Percentiles rank a stretch among this genome's conserved stretches.
Conservation (phyloP, 2,113 vertebrate genomes). For the Sciurus niger region DNA sequence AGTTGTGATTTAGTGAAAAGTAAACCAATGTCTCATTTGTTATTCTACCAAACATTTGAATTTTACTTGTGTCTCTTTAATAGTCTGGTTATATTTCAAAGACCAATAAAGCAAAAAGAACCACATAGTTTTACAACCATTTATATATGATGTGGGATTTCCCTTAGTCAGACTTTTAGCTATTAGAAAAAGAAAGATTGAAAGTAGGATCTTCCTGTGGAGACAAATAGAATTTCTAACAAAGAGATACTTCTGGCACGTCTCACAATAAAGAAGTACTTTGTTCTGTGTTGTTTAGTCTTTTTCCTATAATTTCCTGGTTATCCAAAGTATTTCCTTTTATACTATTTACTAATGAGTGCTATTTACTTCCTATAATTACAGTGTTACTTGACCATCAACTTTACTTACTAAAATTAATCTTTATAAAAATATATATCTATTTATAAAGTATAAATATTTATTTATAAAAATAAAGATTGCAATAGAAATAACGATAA, state of each 20-base stretch:
- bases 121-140: slow-evolving; percentile 30
- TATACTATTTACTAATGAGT: not conserved
- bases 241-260: not conserved
- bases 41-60: slow-evolving; percentile 44
- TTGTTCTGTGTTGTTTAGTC: not conserved
- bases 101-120: slow-evolving; percentile 16
- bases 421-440: not conserved
- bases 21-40: slow-evolving; percentile 42
- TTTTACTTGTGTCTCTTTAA: slow-evolving; percentile 42
- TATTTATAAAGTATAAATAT: too few species aligned
- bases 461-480: slow-evolving; percentile 4
- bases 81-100: slow-evolving; percentile 59
- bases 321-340: not conserved
- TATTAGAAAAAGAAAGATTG: slow-evolving; percentile 18
- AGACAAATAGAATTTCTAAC: slow-evolving; percentile 27
- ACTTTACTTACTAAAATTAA: not conserved
- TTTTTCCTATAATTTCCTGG: not conserved
- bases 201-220: not conserved
- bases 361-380: not conserved
- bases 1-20: slow-evolving; percentile 10
- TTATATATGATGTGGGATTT: slow-evolving; percentile 13
- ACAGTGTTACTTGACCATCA: not conserved
- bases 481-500: not conserved
- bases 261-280: not conserved
- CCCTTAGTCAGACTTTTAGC: not conserved